phyloP scores from a whole-genome alignment of 2,113 vertebrate genomes.

The Anser brachyrhynchus region DNA sequence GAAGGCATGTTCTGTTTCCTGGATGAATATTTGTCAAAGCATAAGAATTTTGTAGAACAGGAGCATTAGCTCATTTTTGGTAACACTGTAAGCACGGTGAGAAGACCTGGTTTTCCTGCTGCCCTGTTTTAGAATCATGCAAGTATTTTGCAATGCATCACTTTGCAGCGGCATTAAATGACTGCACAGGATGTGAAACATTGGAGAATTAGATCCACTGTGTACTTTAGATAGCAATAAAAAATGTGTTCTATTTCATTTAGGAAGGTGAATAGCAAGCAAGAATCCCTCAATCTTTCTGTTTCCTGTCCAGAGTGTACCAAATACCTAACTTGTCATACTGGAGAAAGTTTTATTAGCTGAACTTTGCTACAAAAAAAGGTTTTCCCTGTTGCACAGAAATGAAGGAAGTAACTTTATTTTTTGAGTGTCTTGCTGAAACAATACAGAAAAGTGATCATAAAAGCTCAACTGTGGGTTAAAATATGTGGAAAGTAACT shows the following conservation, averaged over 20 bases:
- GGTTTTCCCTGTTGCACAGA: background rate
- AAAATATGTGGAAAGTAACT: background rate
- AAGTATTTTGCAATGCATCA: background rate
- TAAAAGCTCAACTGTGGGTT: background rate
- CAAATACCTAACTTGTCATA: background rate
- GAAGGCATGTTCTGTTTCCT: background rate
- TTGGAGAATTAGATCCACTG: background rate
- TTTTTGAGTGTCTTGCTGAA: background rate
- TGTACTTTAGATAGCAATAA: background rate
- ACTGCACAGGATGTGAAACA: background rate
- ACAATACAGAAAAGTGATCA: background rate
- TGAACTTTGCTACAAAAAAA: background rate
- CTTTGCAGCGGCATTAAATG: background rate
- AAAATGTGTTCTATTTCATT: background rate
- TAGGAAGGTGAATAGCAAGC: background rate
- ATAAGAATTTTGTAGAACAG: background rate
- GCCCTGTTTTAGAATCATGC: background rate
- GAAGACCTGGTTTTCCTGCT: background rate
- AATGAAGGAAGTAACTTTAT: background rate
- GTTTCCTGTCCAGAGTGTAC: background rate
- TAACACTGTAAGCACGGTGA: background rate
- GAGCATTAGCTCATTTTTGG: background rate
- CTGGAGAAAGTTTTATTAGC: background rate
- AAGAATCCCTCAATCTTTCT: background rate
- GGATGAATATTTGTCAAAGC: background rate